These are phyloP conservation scores for Sebastes umbrosus DNA, from an alignment of 2,797 vertebrate genomes.

Conservation along the genomic window DNA sequence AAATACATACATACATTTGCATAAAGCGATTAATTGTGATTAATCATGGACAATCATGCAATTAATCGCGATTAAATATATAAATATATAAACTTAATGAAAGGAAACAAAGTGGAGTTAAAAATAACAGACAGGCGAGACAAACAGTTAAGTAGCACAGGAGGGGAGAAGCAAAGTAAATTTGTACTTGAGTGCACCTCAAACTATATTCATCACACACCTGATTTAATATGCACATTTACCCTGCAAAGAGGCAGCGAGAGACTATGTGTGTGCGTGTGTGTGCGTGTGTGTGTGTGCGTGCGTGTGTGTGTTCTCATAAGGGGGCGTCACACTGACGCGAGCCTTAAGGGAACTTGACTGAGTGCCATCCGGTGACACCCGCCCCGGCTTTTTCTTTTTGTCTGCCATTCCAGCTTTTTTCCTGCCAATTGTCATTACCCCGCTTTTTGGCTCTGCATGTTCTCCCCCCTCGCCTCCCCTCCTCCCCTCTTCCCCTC, in stretches of 20 bases:
- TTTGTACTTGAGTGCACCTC: slow-evolving; percentile 26
- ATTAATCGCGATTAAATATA: too few relatives aligned
- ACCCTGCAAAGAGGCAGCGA: slow-evolving; percentile 6
- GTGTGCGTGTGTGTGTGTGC: background rate
- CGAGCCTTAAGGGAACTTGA: slow-evolving; percentile 61
- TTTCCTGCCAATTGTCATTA: slow-evolving; percentile 48
- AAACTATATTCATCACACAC: slow-evolving; percentile 29
- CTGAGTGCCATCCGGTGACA: slow-evolving; percentile 66
- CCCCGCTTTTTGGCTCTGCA: slow-evolving; percentile 22
- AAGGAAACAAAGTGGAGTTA: slow-evolving; percentile 16
- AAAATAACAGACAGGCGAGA: background rate
- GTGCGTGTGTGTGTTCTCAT: slow-evolving; percentile 8
- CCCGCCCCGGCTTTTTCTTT: slow-evolving; percentile 38
- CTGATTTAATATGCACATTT: slow-evolving; percentile 25
- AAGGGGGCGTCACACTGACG: slow-evolving; percentile 58
- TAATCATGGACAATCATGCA: too few relatives aligned
- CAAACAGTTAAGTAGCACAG: background rate
- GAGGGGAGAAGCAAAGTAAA: background rate
- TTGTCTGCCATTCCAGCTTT: slow-evolving; percentile 41
- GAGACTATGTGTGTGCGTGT: background rate
- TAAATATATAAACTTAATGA: background rate
- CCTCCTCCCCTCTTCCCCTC: too few relatives aligned
- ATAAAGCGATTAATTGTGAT: too few relatives aligned
- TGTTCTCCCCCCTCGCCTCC: background rate
- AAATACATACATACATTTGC: too few relatives aligned